phyloP scores from a whole-genome alignment of 1,140 invertebrate genomes.

The Ceratina australensis region DNA sequence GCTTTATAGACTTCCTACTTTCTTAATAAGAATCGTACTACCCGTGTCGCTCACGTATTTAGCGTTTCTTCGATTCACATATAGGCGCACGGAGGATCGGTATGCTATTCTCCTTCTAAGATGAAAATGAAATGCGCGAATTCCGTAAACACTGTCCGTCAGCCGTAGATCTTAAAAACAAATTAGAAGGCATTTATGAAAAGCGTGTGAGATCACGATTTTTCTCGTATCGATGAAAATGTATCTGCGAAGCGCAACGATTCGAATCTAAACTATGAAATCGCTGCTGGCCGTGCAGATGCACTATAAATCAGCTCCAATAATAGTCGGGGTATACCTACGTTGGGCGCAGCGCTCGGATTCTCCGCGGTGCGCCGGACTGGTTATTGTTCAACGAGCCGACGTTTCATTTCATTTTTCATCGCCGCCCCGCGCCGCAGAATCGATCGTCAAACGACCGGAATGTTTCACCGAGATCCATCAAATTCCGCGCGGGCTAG shows the following conservation, averaged over 20 bases:
- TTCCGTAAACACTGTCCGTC: too few species aligned
- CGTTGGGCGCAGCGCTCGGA: conserved; percentile 7
- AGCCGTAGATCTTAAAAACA: too few species aligned
- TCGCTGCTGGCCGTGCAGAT: conserved; percentile 39
- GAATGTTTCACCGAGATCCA: conserved; percentile 41
- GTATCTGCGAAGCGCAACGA: conserved; percentile 8
- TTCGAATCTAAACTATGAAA: conserved; percentile 49
- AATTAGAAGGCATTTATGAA: too few species aligned
- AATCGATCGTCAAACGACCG: conserved; percentile 40
- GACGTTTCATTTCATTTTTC: conserved; percentile 39
- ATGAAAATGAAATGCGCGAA: neutral
- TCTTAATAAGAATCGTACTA: conserved; percentile 27
- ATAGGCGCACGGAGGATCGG: neutral
- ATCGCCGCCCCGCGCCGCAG: conserved; percentile 26
- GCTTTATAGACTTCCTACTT: conserved; percentile 46
- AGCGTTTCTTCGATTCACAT: neutral
- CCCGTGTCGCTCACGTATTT: neutral
- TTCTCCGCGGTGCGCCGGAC: neutral
- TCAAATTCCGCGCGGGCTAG: conserved; percentile 37
- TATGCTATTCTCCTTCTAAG: neutral
- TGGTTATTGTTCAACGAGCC: conserved; percentile 46
- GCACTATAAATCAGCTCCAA: conserved; percentile 51
- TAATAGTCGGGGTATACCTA: conserved; percentile 38
- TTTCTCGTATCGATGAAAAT: neutral
- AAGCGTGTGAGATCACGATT: too few species aligned